Evolutionary conservation across 2,113 vertebrate species (phyloP).

Genomic region (Lonchura striata): DNA sequence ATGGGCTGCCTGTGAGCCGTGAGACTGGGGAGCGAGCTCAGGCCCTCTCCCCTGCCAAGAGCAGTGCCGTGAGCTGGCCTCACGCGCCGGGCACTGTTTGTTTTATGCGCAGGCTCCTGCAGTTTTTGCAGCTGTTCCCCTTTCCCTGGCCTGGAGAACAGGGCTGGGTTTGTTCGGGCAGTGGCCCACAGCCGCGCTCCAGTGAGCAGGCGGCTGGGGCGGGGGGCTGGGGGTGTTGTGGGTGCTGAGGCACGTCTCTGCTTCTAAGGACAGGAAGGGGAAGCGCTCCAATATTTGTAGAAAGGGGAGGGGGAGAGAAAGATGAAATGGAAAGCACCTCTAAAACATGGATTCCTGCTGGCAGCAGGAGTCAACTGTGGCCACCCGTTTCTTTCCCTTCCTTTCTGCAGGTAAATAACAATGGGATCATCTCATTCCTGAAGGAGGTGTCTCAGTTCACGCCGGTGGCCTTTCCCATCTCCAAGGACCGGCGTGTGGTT

Average conservation of each 20-base stretch:
- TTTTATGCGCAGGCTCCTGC: neutral
- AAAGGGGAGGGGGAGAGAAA: neutral
- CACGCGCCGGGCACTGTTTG: neutral
- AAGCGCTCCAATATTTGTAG: neutral
- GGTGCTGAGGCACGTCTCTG: neutral
- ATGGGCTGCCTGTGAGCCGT: rapidly evolving
- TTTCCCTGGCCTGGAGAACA: conserved; percentile 55
- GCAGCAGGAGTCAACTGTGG: neutral
- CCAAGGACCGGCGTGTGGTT: conserved; percentile 91
- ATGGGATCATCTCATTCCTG: conserved; percentile 95
- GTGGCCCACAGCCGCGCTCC: neutral
- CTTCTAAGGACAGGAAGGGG: conserved; percentile 50
- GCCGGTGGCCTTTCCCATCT: conserved; percentile 94
- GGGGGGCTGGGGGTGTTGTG: neutral
- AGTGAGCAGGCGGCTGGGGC: neutral
- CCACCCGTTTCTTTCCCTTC: neutral
- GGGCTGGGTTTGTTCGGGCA: conserved; percentile 63
- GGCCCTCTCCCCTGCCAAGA: neutral
- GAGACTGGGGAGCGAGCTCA: neutral
- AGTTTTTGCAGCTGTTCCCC: conserved; percentile 53
- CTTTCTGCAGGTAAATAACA: conserved; percentile 91
- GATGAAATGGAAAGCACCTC: neutral
- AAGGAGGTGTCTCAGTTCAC: conserved; percentile 98
- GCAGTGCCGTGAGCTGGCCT: neutral
- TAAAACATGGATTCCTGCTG: neutral